A percentile compares a stretch with the other conserved stretches of the same genome.
Evolutionary conservation across 2,797 vertebrate genomes (phyloP).

Genomic region (Enteromius trimaculatus): DNA sequence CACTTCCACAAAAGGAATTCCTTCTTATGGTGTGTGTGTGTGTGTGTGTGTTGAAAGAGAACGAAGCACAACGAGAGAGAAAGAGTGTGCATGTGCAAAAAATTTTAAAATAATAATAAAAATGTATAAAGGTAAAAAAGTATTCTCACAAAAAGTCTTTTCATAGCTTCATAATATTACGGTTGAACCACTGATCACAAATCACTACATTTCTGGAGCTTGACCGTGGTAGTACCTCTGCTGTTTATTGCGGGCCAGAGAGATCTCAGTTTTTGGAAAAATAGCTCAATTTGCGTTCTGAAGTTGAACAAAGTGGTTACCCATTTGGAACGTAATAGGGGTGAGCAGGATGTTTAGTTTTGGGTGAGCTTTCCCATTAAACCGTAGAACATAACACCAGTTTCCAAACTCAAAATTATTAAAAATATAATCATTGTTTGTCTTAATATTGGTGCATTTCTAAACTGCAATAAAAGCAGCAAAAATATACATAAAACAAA

Average conservation of each 20-base stretch:
- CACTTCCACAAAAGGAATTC: slow-evolving; percentile 88
- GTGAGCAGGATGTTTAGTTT: not conserved
- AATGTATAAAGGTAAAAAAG: not conserved
- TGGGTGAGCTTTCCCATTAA: not conserved
- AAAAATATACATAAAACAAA: not conserved
- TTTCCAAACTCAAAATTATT: not conserved
- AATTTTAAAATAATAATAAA: not conserved
- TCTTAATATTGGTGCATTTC: not conserved
- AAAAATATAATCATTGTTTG: too few species aligned
- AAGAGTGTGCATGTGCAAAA: slow-evolving; percentile 32
- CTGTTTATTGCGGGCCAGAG: not conserved
- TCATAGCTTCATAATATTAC: not conserved
- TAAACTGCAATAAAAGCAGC: not conserved
- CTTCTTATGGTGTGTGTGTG: slow-evolving; percentile 74
- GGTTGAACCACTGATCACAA: not conserved
- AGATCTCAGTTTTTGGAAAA: not conserved
- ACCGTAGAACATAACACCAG: not conserved
- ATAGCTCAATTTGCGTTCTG: not conserved
- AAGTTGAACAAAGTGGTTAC: not conserved
- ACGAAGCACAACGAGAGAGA: slow-evolving; percentile 10
- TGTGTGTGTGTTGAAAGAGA: slow-evolving; percentile 54
- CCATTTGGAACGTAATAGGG: not conserved
- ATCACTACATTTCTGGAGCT: not conserved
- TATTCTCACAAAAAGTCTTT: not conserved
- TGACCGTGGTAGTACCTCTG: not conserved